phyloP scores from a whole-genome alignment of 2,113 vertebrate species.

The Halcyon malimbica region DNA sequence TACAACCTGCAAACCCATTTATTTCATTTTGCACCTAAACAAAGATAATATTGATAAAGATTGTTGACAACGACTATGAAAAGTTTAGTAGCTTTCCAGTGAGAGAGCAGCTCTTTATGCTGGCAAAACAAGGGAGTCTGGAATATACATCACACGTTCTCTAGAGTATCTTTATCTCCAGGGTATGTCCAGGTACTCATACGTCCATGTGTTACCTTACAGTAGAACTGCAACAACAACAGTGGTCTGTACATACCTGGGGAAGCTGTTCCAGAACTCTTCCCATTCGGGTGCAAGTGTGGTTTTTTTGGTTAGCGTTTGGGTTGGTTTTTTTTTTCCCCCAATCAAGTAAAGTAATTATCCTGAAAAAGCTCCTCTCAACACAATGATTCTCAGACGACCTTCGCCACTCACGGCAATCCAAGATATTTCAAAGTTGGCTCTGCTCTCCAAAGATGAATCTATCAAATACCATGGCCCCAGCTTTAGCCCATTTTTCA shows the following conservation, averaged over 20 bases:
- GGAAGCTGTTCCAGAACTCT: background rate
- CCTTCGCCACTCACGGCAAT: background rate
- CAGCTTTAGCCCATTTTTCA: background rate
- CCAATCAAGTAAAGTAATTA: background rate
- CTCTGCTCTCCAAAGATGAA: background rate
- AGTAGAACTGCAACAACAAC: background rate
- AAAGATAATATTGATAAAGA: background rate
- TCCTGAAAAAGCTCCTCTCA: background rate
- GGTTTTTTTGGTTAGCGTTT: too few species aligned
- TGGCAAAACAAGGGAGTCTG: background rate
- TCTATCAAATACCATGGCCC: accelerated
- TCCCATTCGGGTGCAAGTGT: background rate
- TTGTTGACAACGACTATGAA: background rate
- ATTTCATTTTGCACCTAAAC: background rate
- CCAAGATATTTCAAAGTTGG: background rate
- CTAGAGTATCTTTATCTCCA: background rate
- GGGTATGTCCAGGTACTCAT: background rate
- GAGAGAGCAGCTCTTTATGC: background rate
- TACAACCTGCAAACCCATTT: background rate
- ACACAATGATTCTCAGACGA: background rate
- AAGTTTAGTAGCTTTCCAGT: background rate
- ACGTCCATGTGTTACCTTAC: background rate
- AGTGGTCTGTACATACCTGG: background rate
- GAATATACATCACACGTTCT: background rate
- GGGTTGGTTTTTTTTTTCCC: too few species aligned